A percentile compares a stretch with the other conserved stretches of the same genome.
These are phyloP conservation scores for Nematostella vectensis DNA, from an alignment of 92 coral and sea anemone genomes.

Conservation along the genomic window DNA sequence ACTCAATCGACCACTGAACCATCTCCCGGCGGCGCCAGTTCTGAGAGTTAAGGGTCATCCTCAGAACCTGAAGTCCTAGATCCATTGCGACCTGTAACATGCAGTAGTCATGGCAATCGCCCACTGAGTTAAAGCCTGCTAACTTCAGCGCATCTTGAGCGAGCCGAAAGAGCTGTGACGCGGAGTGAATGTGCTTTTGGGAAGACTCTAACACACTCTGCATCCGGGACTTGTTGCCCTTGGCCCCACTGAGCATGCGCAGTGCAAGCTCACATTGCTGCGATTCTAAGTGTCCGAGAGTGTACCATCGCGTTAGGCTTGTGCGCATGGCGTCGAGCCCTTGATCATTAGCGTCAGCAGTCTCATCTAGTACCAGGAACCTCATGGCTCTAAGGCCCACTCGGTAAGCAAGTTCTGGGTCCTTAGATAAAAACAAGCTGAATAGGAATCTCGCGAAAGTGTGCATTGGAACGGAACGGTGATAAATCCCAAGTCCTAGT, in stretches of 20 bases:
- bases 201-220: slow-evolving; percentile 42
- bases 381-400: slow-evolving; percentile 92
- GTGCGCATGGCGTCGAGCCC: slow-evolving; percentile 46
- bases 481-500: slow-evolving; percentile 75
- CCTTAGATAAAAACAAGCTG: slow-evolving; percentile 54
- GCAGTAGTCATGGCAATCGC: slow-evolving; percentile 37
- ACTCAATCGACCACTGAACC: slow-evolving; percentile 89
- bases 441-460: slow-evolving; percentile 93
- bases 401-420: slow-evolving; percentile 78
- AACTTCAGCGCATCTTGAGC: slow-evolving; percentile 93
- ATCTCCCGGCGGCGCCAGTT: slow-evolving; percentile 93
- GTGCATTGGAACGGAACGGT: slow-evolving; percentile 89
- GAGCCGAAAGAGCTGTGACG: slow-evolving; percentile 88
- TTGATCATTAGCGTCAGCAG: slow-evolving; percentile 47
- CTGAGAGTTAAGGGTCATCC: slow-evolving; percentile 58
- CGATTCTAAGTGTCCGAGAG: slow-evolving; percentile 85
- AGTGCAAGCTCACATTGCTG: slow-evolving; percentile 97
- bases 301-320: slow-evolving; percentile 62
- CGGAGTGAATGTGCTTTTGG: slow-evolving; percentile 80
- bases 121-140: slow-evolving; percentile 32
- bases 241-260: slow-evolving; percentile 81
- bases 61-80: slow-evolving; percentile 76
- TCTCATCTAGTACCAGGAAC: slow-evolving; percentile 49
- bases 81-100: slow-evolving; percentile 78
- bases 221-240: slow-evolving; percentile 55